Evolutionary conservation across 1,140 invertebrate genomes (phyloP), one percentile per base, ranked within the genome.

Genomic region (Diachasmimorpha longicaudata): DNA sequence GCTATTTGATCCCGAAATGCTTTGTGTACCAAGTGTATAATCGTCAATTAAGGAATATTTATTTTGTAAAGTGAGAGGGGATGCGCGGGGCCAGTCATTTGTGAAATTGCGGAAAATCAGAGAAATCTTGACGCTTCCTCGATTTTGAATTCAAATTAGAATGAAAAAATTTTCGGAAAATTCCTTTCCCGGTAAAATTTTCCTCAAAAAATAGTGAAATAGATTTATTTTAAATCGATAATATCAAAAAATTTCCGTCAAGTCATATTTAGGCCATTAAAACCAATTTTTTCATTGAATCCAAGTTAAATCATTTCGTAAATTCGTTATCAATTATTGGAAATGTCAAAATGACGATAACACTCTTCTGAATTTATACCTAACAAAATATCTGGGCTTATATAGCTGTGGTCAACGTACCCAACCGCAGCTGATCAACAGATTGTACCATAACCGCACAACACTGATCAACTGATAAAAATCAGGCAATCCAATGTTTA

Each of bases 381-480:
- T 8, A 63, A 63, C 19, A 25, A 63, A 63, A 63, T 63, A 13
- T 25, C 23, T 13, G 11, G 58, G 58, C 10, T 63, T 52, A 4
- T 31, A 31, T 31, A 25, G 23, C 58, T 63, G 58, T 31, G 58
- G 58, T 63, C 21, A 25, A 63, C 58, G 11, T 13, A 63, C 23
- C 58, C 11, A 4, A 63, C 58, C 58, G 13, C 58, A 6, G 58
- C 19, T 63, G 58, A 31, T 63, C 58, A 63, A 63, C 58, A 63
- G 58, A 63, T 63, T 63, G 58, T 63, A 63, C 23, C 0, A 63
- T 23, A 63, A 25, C 58, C 58, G 31, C 58, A 25, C 21, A 63
- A 25, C 58, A 63, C 58, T 25, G 58, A 63, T 63, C 58, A 63
- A 63, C 21, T 63, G 58, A 63, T 63, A 52, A 52, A 52, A 52